Percentiles rank a stretch among this genome's conserved stretches.
These are phyloP conservation scores for Panopea generosa DNA, from an alignment of 2,888 invertebrate genomes.

Conservation along the genomic window DNA sequence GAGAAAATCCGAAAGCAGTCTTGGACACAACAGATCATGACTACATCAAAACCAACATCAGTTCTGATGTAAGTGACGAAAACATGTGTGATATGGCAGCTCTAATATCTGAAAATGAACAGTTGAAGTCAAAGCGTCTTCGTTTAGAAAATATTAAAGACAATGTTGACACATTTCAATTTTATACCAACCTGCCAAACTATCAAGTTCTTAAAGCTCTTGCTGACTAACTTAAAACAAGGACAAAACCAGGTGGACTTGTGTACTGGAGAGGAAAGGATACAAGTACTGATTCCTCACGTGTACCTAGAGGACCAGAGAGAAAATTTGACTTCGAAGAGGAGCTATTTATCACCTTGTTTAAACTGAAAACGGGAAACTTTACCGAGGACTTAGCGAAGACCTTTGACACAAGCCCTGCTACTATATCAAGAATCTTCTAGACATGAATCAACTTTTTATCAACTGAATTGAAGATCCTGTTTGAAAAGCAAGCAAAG, in stretches of 20 bases:
- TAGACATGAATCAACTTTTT: slow-evolving; percentile 46
- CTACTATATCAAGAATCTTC: slow-evolving; percentile 32
- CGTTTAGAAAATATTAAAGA: slow-evolving; percentile 33
- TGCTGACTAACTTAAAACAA: slow-evolving; percentile 25
- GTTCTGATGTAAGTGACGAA: no score
- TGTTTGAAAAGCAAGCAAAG: slow-evolving; percentile 41
- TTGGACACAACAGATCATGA: no score
- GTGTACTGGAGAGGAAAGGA: slow-evolving; percentile 28
- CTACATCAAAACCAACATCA: no score
- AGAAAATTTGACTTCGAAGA: slow-evolving; percentile 47
- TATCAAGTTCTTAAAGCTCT: slow-evolving; percentile 34
- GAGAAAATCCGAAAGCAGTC: no score
- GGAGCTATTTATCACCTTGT: slow-evolving; percentile 48
- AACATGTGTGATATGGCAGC: no score
- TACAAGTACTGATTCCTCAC: neutral
- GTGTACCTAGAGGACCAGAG: slow-evolving; percentile 12
- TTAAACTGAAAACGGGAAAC: slow-evolving; percentile 55
- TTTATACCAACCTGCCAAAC: slow-evolving; percentile 52
- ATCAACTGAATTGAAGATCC: slow-evolving; percentile 18
- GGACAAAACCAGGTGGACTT: slow-evolving; percentile 6
- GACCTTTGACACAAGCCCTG: slow-evolving; percentile 28
- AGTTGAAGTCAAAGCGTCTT: no score
- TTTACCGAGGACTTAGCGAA: slow-evolving; percentile 48
- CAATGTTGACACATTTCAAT: slow-evolving; percentile 41
- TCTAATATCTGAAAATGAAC: no score